Evolutionary conservation across 1,140 invertebrate genomes (phyloP).

Genomic region (Brachionus koreanus): DNA sequence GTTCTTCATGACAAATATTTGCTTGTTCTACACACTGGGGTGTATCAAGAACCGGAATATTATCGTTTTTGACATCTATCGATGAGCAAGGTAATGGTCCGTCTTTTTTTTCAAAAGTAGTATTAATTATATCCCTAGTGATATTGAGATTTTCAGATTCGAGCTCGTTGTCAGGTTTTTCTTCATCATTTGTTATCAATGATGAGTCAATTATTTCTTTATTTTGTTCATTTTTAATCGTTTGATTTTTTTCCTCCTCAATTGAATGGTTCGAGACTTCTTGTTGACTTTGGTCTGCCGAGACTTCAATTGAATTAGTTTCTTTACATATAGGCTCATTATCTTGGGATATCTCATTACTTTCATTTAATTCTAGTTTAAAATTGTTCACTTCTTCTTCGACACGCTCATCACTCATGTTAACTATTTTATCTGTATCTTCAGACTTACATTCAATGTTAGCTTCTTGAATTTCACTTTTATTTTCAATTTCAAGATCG

Average conservation of each 20-base stretch:
- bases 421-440: background rate
- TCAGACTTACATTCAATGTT: background rate
- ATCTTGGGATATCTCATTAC: background rate
- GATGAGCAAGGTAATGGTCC: background rate
- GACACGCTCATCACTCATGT: background rate
- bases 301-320: too few relatives aligned
- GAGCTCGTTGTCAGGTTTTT: background rate
- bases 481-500: background rate
- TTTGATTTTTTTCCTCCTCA: background rate
- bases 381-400: background rate
- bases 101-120: background rate
- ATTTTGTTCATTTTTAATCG: background rate
- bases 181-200: slow-evolving; percentile 26
- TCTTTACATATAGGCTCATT: background rate
- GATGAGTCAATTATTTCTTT: background rate
- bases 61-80: background rate
- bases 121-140: background rate
- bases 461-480: background rate
- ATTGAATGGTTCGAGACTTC: background rate
- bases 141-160: background rate
- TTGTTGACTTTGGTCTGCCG: background rate
- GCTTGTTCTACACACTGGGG: background rate
- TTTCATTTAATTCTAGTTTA: background rate
- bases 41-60: background rate
- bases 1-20: background rate